Evolutionary conservation across 2,888 invertebrate species (phyloP).

Genomic region (Dolomedes plantarius): DNA sequence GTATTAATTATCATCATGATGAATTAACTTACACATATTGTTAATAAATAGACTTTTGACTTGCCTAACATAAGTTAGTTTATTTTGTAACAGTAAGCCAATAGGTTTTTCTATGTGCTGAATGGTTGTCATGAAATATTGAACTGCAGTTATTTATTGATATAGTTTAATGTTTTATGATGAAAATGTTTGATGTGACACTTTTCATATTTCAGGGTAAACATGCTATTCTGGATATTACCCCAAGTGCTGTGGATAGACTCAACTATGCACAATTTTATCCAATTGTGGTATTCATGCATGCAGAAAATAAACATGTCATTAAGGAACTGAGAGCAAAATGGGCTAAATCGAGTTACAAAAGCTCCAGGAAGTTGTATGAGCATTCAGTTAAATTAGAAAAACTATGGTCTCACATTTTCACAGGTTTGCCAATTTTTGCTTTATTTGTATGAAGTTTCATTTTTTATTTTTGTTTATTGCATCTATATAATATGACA

Average conservation of each 20-base stretch:
- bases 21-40: too few relatives aligned
- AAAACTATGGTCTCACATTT: constrained; percentile 95
- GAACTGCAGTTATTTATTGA: too few relatives aligned
- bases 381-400: constrained; percentile 97
- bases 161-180: too few relatives aligned
- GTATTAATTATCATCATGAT: too few relatives aligned
- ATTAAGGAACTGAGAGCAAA: constrained; percentile 94
- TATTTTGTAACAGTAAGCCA: too few relatives aligned
- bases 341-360: constrained; percentile 77
- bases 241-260: constrained; percentile 96
- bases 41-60: too few relatives aligned
- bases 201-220: constrained; percentile 85
- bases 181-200: too few relatives aligned
- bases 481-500: too few relatives aligned
- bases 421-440: constrained; percentile 81
- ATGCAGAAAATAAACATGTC: constrained; percentile 94
- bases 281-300: constrained; percentile 96
- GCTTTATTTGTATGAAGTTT: background rate
- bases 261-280: constrained; percentile 98
- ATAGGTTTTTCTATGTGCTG: too few relatives aligned
- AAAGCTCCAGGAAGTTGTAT: constrained; percentile 89
- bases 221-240: constrained; percentile 96
- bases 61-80: too few relatives aligned
- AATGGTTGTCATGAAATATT: too few relatives aligned
- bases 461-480: too few relatives aligned